phyloP scores from a whole-genome alignment of 2,113 vertebrate genomes.

The Anas platyrhynchos region DNA sequence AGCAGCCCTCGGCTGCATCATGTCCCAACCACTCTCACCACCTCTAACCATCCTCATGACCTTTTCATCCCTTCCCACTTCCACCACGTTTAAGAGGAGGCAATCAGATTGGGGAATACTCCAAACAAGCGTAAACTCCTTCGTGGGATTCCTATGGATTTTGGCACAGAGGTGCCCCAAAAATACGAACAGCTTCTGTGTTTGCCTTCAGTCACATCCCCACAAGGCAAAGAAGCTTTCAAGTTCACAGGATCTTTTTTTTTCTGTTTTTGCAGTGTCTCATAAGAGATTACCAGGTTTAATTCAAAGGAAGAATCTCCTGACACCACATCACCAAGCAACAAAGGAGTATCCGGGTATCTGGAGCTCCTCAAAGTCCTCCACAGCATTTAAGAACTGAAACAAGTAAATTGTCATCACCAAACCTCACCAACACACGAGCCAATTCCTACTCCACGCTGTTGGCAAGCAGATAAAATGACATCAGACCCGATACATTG shows the following conservation, averaged over 20 bases:
- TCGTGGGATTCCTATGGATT: rapidly evolving
- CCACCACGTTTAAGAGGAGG: background rate
- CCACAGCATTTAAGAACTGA: background rate
- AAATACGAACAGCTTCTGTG: background rate
- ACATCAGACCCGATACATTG: background rate
- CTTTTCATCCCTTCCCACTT: background rate
- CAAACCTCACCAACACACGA: background rate
- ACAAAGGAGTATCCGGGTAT: rapidly evolving
- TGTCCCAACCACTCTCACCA: background rate
- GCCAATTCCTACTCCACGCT: background rate
- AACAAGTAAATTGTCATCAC: background rate
- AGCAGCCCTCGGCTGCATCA: background rate
- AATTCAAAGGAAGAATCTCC: background rate
- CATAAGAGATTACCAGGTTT: rapidly evolving
- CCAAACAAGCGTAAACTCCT: background rate
- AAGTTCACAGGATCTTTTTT: background rate
- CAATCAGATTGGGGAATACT: background rate
- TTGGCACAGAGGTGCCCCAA: rapidly evolving
- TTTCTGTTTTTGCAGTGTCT: background rate
- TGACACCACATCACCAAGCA: rapidly evolving
- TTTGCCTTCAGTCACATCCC: rapidly evolving
- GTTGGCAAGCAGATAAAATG: background rate
- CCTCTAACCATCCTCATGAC: slow-evolving; percentile 37
- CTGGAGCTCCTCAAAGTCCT: slow-evolving; percentile 31
- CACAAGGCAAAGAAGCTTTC: rapidly evolving